phyloP scores from a whole-genome alignment of 2,888 invertebrate species.

The Tetranychus truncatus region DNA sequence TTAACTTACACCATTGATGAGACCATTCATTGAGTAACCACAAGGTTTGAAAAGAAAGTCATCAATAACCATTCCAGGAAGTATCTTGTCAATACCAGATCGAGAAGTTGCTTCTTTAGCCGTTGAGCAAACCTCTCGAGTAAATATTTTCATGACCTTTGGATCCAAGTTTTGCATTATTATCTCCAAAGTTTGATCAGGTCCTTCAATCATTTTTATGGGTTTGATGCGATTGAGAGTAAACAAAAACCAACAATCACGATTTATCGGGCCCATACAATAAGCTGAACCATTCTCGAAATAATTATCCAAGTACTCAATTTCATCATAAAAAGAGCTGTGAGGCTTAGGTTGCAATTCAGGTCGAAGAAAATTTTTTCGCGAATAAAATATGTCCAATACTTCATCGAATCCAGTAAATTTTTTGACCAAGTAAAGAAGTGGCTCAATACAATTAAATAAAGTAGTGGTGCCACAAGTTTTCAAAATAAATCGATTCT shows the following conservation, averaged over 20 bases:
- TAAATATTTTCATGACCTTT: conserved; percentile 76
- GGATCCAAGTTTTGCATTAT: conserved; percentile 90
- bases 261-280: conserved; percentile 66
- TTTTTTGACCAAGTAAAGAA: conserved; percentile 63
- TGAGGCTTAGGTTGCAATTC: conserved; percentile 73
- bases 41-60: conserved; percentile 95
- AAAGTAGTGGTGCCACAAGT: conserved; percentile 99
- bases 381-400: conserved; percentile 86
- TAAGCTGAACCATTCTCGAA: conserved; percentile 62
- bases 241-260: conserved; percentile 93
- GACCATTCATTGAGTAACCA: conserved; percentile 98
- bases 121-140: conserved; percentile 52
- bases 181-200: conserved; percentile 93
- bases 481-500: conserved; percentile 83
- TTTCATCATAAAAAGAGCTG: conserved; percentile 81
- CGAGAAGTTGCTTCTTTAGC: conserved; percentile 77
- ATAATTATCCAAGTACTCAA: conserved; percentile 36
- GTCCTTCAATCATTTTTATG: conserved; percentile 39
- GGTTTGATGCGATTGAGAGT: conserved; percentile 49
- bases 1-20: conserved; percentile 65
- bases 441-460: conserved; percentile 66
- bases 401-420: conserved; percentile 63
- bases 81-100: conserved; percentile 64
- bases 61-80: conserved; percentile 83
- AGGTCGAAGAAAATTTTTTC: conserved; percentile 85